Evolutionary conservation across 2,888 invertebrate species (phyloP).

Genomic region (Drosophila robusta): DNA sequence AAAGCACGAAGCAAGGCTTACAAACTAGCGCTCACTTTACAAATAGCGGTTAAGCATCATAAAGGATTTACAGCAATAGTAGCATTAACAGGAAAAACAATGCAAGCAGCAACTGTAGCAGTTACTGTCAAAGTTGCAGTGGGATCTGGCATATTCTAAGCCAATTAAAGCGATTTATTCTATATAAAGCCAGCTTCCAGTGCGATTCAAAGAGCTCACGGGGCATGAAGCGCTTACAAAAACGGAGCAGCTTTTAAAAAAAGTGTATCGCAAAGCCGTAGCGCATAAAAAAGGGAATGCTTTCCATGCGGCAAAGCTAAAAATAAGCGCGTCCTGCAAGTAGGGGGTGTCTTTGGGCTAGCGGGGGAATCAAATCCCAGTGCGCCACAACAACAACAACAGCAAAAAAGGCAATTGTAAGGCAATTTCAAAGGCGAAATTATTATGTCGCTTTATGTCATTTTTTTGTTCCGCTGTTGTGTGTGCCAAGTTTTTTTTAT

Average conservation of each 20-base stretch:
- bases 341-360: slow-evolving; percentile 3
- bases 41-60: too few relatives aligned
- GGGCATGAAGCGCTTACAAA: background rate
- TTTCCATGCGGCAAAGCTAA: slow-evolving; percentile 54
- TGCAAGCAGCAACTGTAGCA: background rate
- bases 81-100: background rate
- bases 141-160: too few relatives aligned
- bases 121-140: background rate
- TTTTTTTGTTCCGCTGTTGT: slow-evolving; percentile 47
- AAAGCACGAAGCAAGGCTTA: too few relatives aligned
- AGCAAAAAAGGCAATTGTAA: slow-evolving; percentile 67
- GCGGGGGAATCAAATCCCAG: slow-evolving; percentile 42
- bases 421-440: slow-evolving; percentile 79
- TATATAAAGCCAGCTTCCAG: background rate
- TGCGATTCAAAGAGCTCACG: background rate
- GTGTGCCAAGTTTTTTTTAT: slow-evolving; percentile 8
- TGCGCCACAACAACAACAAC: slow-evolving; percentile 6
- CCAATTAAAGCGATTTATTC: too few relatives aligned
- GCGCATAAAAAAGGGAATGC: slow-evolving; percentile 37
- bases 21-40: too few relatives aligned
- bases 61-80: background rate
- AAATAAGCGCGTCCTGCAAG: slow-evolving; percentile 42
- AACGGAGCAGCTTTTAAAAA: background rate
- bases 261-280: slow-evolving; percentile 48
- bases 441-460: slow-evolving; percentile 79